Percentiles rank a stretch among this genome's conserved stretches.
Conservation (phyloP, 2,888 invertebrate genomes). For the Aspidiotus destructor region DNA sequence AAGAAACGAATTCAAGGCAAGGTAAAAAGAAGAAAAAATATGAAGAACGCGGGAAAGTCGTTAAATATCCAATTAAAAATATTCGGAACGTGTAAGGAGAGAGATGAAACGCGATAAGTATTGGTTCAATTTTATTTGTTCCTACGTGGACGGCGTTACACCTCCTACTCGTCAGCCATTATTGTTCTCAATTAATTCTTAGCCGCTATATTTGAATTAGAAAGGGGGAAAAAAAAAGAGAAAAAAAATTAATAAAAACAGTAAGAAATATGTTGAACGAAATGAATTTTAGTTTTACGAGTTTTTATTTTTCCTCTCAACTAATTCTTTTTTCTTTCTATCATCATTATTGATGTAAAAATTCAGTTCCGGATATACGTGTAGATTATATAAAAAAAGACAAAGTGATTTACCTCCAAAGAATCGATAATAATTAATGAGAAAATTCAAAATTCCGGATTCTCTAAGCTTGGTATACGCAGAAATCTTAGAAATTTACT, state of each 20-base stretch:
- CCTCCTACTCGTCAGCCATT: constrained; percentile 6
- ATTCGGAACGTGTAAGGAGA: not conserved
- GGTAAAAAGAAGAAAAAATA: not conserved
- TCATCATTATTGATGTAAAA: not conserved
- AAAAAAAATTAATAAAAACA: not conserved
- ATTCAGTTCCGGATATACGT: too few species aligned
- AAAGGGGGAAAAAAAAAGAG: not conserved
- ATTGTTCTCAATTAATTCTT: not conserved
- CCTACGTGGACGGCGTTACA: not conserved
- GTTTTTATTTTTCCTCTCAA: not conserved
- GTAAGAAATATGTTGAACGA: too few species aligned
- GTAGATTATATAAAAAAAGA: too few species aligned
- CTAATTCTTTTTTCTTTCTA: not conserved
- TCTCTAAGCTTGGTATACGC: too few species aligned
- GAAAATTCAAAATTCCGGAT: too few species aligned
- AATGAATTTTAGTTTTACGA: not conserved
- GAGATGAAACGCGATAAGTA: constrained; percentile 15
- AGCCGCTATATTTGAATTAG: not conserved
- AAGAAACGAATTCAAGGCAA: not conserved
- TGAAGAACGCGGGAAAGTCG: not conserved
- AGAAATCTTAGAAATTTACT: too few species aligned
- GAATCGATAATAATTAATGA: too few species aligned
- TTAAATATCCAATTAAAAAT: constrained; percentile 19
- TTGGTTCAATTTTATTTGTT: constrained; percentile 4
- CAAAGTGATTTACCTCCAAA: too few species aligned